phyloP scores from a whole-genome alignment of 2,797 vertebrate species.

The Pteropus rufus region DNA sequence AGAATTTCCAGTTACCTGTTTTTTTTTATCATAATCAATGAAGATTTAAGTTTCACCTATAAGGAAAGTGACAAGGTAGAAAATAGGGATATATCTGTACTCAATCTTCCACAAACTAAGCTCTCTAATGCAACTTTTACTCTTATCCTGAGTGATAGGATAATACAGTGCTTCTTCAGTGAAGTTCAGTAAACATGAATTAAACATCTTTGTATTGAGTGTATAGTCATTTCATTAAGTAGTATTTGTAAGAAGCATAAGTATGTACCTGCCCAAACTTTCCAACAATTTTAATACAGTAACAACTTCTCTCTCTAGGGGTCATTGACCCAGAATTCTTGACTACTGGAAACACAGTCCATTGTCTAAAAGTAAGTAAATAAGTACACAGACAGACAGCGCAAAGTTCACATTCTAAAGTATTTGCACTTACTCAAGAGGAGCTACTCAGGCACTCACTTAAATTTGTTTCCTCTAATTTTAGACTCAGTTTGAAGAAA shows the following conservation, averaged over 20 bases:
- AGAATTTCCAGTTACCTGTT: background rate
- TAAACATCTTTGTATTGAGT: background rate
- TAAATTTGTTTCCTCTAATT: background rate
- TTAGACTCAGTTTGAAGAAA: background rate
- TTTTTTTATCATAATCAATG: conserved; percentile 18
- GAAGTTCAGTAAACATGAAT: background rate
- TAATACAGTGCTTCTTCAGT: background rate
- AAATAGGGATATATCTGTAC: background rate
- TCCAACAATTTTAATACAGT: conserved; percentile 24
- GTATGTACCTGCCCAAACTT: background rate
- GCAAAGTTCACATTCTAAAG: conserved; percentile 3
- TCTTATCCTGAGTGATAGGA: background rate
- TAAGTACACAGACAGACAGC: background rate
- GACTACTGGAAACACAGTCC: background rate
- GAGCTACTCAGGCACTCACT: background rate
- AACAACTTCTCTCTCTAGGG: conserved; percentile 13
- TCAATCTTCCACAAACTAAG: background rate
- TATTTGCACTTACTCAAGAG: conserved; percentile 1
- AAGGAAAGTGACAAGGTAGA: background rate
- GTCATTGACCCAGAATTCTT: background rate
- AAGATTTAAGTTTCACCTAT: background rate
- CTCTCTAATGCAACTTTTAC: background rate
- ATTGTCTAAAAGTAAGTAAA: background rate
- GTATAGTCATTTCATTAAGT: background rate
- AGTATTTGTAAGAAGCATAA: background rate